Evolutionary conservation across 1,140 invertebrate genomes (phyloP), one percentile per base, ranked within the genome.

Genomic region (Atta texana): DNA sequence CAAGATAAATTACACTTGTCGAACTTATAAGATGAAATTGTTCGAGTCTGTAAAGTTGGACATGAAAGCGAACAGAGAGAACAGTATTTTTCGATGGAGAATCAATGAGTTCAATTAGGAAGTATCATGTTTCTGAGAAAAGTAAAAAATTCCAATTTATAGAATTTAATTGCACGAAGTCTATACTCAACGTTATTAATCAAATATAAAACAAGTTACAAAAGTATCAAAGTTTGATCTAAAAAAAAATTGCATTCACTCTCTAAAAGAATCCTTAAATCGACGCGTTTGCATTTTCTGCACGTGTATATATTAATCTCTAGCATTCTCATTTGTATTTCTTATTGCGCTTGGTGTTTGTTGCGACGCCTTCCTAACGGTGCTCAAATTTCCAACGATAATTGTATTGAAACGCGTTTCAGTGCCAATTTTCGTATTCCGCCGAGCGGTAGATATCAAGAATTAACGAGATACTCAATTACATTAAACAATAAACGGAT

Each of bases 391-490:
- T 55, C 18, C 24, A 21, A 31, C 14, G 39, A 74, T 84, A 84
- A 84, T 84, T 84, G 69, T 69, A 84, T 75, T 75, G 80, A 84
- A 74, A 49, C n/a, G 55, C 69, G 14, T 59, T 81, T 59, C 34
- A 61, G 53, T 68, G 10, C 66, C 53, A 72, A 39, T 61, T 84
- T 74, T 84, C 69, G 10, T n/a, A 82, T 55, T 75, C 1, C 53
- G 55, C 21, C 28, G 28, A 84, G 80, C 39, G 12, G 12, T 61
- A 84, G 53, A 44, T 28, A 84, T 75, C 14, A 72, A 44, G 18
- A n/a, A 84, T 84, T 75, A 84, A 74, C 53, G 55, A 74, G 24
- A 84, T 72, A 84, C 34, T 75, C 69, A 28, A 84, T 82, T 82
- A 34, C 39, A 10, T 14, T 34, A 49, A 84, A 84, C 80, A 75